Base-by-base conservation (phyloP, 2,888 invertebrate genomes). In the Alsophila aescularia region DNA sequence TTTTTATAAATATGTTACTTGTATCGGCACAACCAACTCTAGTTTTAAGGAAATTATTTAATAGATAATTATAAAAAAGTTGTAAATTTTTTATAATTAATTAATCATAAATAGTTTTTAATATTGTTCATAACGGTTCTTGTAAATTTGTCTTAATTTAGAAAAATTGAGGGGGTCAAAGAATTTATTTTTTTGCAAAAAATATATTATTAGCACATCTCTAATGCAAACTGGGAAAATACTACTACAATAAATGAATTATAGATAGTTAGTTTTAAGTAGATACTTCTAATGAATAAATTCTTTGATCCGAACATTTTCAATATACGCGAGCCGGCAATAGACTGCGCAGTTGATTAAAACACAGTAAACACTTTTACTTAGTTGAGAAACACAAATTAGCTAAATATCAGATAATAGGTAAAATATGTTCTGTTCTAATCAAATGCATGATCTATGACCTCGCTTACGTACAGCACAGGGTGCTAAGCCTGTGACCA, bases 1-100 rank as follows among this genome's bases (percentile, higher is more conserved):
- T 66, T 58, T 51, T 62, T 43, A 43, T 49, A 43, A 64, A 71
- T 68, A 70, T 69, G 79, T 75, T 77, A 67, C 29, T 64, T 76
- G 69, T 77, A 85, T 79, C 81, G 85, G 86, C 89, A 90, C 89
- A 90, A 90, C 88, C 90, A 89, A 89, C 82, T 79, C 75, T 86
- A 79, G 64, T 69, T 71, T 60, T 83, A 85, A 85, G 83, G 72
- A 75, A 80, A 87, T 74, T 89, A 87, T 87, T 88, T 88, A 88
- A 88, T 86, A 86, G 77, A 71, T 73, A 48, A 79, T 75, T 72
- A 79, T 75, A 82, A 83, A 77, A 77, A 83, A 81, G 50, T 51
- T 90, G 89, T 90, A 90, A 72, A 90, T 89, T 89, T 55, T 87
- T 83, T 84, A 73, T 76, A 74, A 66, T 63, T 80, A 81, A 81